Conservation (phyloP, 2,797 vertebrate species). For the Agapornis canus region DNA sequence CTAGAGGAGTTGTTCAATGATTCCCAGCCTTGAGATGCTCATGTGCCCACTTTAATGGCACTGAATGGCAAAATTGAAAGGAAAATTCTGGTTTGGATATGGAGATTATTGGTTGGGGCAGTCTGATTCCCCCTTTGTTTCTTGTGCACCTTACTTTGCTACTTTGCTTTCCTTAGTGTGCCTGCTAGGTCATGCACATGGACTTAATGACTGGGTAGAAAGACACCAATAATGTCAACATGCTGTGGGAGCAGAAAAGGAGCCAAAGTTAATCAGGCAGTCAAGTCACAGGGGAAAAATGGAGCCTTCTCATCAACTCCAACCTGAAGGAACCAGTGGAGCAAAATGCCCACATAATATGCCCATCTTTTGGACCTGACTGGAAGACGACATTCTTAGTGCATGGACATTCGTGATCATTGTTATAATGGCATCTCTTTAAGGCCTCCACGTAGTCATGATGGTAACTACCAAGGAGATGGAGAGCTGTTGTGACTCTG, state of each 20-base stretch:
- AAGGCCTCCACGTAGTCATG: neutral
- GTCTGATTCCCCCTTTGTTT: fast-evolving
- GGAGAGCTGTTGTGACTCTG: neutral
- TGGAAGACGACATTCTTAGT: neutral
- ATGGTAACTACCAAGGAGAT: neutral
- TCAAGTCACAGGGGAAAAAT: neutral
- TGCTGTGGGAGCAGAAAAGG: neutral
- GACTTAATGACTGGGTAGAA: neutral
- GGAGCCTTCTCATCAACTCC: neutral
- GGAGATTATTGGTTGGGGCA: neutral
- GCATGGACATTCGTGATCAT: neutral
- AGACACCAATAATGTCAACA: neutral
- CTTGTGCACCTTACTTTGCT: neutral
- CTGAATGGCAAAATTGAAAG: neutral
- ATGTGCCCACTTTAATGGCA: fast-evolving
- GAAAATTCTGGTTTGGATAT: neutral
- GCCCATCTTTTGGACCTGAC: neutral
- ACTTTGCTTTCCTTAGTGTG: neutral
- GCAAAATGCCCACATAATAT: neutral
- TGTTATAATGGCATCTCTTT: neutral
- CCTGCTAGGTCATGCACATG: neutral
- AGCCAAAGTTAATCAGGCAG: neutral
- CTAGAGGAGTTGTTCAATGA: neutral
- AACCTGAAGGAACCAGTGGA: neutral
- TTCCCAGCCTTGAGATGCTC: neutral